Evolutionary conservation across 2,113 vertebrate species (phyloP), one percentile per base, ranked within the genome.

Genomic region (Abramis brama): DNA sequence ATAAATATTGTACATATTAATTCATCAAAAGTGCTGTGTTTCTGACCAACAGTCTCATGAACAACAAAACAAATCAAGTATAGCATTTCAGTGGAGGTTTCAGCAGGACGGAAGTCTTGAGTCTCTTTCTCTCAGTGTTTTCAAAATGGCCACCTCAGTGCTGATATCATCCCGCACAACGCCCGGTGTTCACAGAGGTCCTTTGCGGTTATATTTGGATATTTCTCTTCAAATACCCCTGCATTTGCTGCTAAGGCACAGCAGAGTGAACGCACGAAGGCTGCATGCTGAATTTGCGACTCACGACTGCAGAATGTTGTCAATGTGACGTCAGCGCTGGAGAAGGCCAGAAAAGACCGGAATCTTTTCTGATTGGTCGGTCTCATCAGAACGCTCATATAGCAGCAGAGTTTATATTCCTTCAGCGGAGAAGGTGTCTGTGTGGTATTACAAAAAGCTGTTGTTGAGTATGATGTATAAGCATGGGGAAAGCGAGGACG

Each of bases 351-450:
- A 86, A 82, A 71, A 23, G 50, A 45, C 66, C 36, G 43, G 62
- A 85, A 85, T 84, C 47, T 23, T 5, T 73, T 73, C 82, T 74
- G 79, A 64, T 81, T 33, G 25, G 64, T 50, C 52, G 43, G 21
- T 57, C 33, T 79, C 50, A 36, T 75, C 47, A 57, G 43, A 73
- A 87, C 81, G 79, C 73, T 87, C 89, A 77, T 33, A 87, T 89
- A 90, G 88, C 90, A 87, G 83, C 74, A 82, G 84, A 89, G 85
- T 88, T 85, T 27, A 30, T n/a, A 79, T 70, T 85, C 77, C 43
- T 86, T 60, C 79, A 57, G 79, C 30, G 52, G 74, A 30, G 82
- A 8, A 43, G 60, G 30, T 66, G 66, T 55, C 39, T 77, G 27
- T 74, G 19, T 27, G 15, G 27, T 6, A 10, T 47, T 25, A 55